Evolutionary conservation across 2,888 invertebrate species (phyloP), one percentile per base, ranked within the genome.

Genomic region (Notocelia uddmanniana): DNA sequence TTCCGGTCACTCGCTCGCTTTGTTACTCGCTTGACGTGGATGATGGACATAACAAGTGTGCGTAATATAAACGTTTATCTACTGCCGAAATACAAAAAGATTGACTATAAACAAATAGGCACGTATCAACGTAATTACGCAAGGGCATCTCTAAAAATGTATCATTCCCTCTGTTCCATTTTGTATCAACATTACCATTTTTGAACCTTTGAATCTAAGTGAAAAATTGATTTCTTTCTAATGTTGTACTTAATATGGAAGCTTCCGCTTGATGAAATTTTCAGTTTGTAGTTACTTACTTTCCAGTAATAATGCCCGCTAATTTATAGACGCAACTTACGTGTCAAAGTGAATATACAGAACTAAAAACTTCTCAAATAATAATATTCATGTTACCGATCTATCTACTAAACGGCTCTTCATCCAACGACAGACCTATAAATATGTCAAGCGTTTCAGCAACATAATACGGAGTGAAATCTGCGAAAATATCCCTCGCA

Each of bases 1-100:
- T 89, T 88, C 85, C 84, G 88, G 26, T 26, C 89, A 91, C 88
- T 45, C n/a, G 85, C 84, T 83, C 85, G 88, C 85, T 88, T 89
- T 90, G 89, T 85, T 34, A 58, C 58, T 37, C 23, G 45, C 48
- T 48, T 62, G 48, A 48, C 26, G 31, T 48, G 26, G 23, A 26
- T 15, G 23, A 31, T 34, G 37, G 19, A 31, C 48, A 26, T 62
- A 45, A 45, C 15, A 23, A 18, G n/a, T n/a, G 45, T 2, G n/a
- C 1, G 13, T 10, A 3, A 45, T 45, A 15, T 10, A n/a, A 62
- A 23, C 13, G 13, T 50, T 31, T 50, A 50, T 18, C 18, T 50
- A 19, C 19, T 21, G 19, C 10, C 2, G 3, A 19, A 19, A 19
- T 19, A 50, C 10, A 50, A 8, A 50, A 19, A 9, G 11, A 50